Conservation (phyloP, 2,113 vertebrate species). For the Microtus pennsylvanicus region DNA sequence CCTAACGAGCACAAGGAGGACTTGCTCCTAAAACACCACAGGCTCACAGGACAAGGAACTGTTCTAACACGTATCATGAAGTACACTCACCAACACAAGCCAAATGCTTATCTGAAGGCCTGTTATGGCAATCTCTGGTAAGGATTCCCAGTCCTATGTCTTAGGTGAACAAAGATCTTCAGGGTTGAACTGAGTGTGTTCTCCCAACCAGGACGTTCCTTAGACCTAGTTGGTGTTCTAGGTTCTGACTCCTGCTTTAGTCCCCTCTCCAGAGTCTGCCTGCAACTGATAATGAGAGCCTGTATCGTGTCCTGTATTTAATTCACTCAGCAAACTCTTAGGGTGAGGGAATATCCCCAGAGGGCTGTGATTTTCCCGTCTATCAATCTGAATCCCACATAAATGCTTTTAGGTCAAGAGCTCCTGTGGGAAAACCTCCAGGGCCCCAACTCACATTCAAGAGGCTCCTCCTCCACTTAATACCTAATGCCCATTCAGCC, state of each 20-base stretch:
- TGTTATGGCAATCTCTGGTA: not conserved
- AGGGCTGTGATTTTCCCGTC: not conserved
- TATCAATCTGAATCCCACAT: not conserved
- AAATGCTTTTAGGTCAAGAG: not conserved
- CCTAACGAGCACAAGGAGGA: not conserved
- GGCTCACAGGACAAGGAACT: not conserved
- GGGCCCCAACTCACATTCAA: not conserved
- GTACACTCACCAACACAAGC: not conserved
- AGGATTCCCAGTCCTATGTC: not conserved
- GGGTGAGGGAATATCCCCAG: not conserved
- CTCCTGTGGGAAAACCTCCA: not conserved
- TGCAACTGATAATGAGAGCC: not conserved
- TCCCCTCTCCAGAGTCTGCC: not conserved
- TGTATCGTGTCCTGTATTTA: not conserved
- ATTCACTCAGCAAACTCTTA: not conserved
- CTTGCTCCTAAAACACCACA: not conserved
- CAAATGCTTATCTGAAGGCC: not conserved
- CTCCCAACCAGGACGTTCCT: not conserved
- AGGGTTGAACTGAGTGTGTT: too few species aligned
- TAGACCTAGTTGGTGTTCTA: not conserved
- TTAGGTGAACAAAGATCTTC: not conserved
- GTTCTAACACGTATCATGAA: not conserved
- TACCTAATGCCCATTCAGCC: not conserved
- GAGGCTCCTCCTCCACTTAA: not conserved
- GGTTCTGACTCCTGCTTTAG: not conserved